A percentile compares a stretch with the other conserved stretches of the same genome.
phyloP scores from a whole-genome alignment of 2,888 invertebrate species.

The Acrobasis suavella region DNA sequence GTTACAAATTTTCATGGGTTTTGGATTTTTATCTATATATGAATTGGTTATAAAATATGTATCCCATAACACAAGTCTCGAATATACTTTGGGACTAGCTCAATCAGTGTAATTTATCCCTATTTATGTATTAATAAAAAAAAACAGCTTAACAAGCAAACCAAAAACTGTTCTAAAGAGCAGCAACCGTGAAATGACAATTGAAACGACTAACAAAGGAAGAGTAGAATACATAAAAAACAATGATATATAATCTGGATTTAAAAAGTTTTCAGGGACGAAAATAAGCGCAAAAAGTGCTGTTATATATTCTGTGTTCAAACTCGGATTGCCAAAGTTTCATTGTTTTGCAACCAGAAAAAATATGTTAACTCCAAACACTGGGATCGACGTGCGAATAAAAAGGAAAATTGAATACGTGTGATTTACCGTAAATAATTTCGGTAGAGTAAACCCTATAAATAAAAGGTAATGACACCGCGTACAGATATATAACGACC shows the following conservation, averaged over 20 bases:
- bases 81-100: too few relatives aligned
- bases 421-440: conserved; percentile 26
- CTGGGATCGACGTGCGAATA: conserved; percentile 18
- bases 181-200: neutral
- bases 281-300: conserved; percentile 9
- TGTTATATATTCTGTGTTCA: conserved; percentile 4
- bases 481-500: conserved; percentile 37
- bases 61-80: too few relatives aligned
- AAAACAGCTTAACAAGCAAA: too few relatives aligned
- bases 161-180: neutral
- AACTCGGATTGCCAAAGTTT: conserved; percentile 11
- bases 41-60: too few relatives aligned
- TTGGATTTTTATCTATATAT: too few relatives aligned
- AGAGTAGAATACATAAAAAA: conserved; percentile 1
- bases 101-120: too few relatives aligned
- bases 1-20: too few relatives aligned
- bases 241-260: conserved; percentile 3
- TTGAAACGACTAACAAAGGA: neutral
- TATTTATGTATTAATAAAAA: too few relatives aligned
- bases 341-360: conserved; percentile 9
- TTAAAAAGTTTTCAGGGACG: conserved; percentile 6
- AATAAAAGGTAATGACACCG: conserved; percentile 30
- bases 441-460: conserved; percentile 24
- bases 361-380: conserved; percentile 17
- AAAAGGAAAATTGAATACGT: conserved; percentile 20